Evolutionary conservation across 2,113 vertebrate genomes (phyloP), one percentile per base, ranked within the genome.

Genomic region (Perccottus glenii): DNA sequence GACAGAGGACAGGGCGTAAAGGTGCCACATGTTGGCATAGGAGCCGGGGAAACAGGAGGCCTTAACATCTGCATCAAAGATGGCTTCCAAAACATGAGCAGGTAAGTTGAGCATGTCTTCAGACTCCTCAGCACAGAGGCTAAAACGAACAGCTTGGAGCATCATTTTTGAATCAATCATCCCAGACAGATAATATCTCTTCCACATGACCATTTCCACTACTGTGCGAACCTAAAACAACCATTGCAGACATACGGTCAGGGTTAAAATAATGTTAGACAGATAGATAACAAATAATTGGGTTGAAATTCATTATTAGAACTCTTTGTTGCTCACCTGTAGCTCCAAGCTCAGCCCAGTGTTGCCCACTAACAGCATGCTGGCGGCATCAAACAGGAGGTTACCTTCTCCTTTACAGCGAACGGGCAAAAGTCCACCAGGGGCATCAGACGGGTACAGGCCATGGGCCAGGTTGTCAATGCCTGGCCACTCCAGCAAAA

Each of bases 101-200:
- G 97, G 92, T 19, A 99, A 88, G 78, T 92, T 96, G 58, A 95
- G 93, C 95, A 96, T 96, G 81, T 95, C 94, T 0, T 96, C 94
- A 0, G 94, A 95, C 84, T 98, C 96, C 65, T 99, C 96, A 0
- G 95, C 94, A 52, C 94, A 95, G n/a, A 99, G 92, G 3, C 96
- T 96, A 35, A 98, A 96, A 65, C 96, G 94, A 56, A 94, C 96
- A 0, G 96, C 97, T 89, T 98, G 96, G 49, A 99, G 92, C 97
- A 99, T 99, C 82, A 99, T 94, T 78, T 98, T 98, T 51, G 97
- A 98, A 82, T 99, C 97, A 0, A 96, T 98, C 97, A 98, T 99
- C 55, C 94, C 96, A 5, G 92, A 95, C 32, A 99, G 86, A 82
- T 99, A 99, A 80, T 98, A 99, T 3, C 93, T 92, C 45, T 97